These are phyloP conservation scores for Erynnis tages DNA, from an alignment of 2,888 invertebrate species.

Conservation along the genomic window DNA sequence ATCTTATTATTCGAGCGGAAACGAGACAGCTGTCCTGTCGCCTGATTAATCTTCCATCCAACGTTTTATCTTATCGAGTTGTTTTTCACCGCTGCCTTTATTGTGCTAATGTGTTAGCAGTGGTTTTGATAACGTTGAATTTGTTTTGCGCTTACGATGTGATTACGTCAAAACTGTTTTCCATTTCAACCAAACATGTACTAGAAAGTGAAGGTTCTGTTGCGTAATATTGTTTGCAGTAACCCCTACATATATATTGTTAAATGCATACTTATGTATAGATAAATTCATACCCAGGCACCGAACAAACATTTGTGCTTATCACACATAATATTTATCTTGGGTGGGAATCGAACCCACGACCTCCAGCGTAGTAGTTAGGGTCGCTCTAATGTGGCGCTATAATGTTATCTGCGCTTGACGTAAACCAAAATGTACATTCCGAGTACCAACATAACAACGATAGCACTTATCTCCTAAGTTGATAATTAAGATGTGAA, in stretches of 20 bases:
- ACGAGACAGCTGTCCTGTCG: constrained; percentile 23
- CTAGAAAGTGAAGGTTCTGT: constrained; percentile 1
- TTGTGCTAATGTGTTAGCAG: constrained; percentile 23
- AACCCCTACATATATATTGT: too few species aligned
- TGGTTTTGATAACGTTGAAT: constrained; percentile 20
- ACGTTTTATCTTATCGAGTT: constrained; percentile 24
- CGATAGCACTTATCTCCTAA: constrained; percentile 2
- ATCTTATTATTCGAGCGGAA: constrained; percentile 12
- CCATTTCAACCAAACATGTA: background rate
- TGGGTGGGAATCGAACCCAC: too few species aligned
- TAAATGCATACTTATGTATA: too few species aligned
- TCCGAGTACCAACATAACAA: background rate
- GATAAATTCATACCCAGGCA: too few species aligned
- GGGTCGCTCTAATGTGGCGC: background rate
- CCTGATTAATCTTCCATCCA: constrained; percentile 22
- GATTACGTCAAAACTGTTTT: constrained; percentile 16
- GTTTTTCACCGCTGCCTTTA: constrained; percentile 21
- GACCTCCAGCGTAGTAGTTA: too few species aligned
- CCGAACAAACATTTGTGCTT: too few species aligned
- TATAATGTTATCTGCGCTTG: background rate
- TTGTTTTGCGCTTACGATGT: constrained; percentile 1
- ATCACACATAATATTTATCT: too few species aligned
- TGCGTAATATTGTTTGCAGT: too few species aligned
- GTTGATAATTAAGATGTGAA: constrained; percentile 1
- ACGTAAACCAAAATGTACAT: background rate